phyloP scores from a whole-genome alignment of 2,888 invertebrate species.

The Tachina grossa region DNA sequence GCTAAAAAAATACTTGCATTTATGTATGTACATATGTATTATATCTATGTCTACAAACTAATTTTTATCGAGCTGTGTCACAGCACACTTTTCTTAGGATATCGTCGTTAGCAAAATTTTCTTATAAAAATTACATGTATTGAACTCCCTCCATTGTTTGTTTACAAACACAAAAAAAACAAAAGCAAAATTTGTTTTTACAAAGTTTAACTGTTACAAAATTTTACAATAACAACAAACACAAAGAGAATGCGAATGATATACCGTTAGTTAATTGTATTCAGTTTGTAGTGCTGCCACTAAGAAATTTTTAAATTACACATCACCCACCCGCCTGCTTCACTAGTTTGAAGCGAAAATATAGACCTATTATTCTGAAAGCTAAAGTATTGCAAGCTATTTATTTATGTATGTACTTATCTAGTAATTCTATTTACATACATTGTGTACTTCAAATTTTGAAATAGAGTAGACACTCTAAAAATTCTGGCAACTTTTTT shows the following conservation, averaged over 20 bases:
- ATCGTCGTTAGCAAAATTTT: too few species aligned
- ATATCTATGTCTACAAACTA: too few species aligned
- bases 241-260: not conserved
- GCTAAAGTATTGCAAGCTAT: too few species aligned
- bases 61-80: too few species aligned
- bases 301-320: not conserved
- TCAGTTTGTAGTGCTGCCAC: not conserved
- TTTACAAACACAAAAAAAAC: conserved; percentile 1
- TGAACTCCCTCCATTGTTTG: not conserved
- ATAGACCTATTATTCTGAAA: too few species aligned
- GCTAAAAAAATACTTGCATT: not conserved
- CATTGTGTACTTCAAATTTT: too few species aligned
- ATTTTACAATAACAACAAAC: conserved; percentile 29
- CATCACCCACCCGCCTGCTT: not conserved
- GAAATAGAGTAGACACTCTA: too few species aligned
- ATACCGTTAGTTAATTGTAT: conserved; percentile 29
- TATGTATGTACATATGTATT: not conserved
- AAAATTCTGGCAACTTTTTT: too few species aligned
- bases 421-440: too few species aligned
- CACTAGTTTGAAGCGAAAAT: too few species aligned
- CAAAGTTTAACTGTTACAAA: not conserved
- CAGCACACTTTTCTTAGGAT: too few species aligned
- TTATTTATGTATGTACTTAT: too few species aligned
- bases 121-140: not conserved
- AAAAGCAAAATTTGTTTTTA: not conserved